These are phyloP conservation scores for Drosophila azteca DNA, from an alignment of 1,140 invertebrate genomes.

Conservation along the genomic window DNA sequence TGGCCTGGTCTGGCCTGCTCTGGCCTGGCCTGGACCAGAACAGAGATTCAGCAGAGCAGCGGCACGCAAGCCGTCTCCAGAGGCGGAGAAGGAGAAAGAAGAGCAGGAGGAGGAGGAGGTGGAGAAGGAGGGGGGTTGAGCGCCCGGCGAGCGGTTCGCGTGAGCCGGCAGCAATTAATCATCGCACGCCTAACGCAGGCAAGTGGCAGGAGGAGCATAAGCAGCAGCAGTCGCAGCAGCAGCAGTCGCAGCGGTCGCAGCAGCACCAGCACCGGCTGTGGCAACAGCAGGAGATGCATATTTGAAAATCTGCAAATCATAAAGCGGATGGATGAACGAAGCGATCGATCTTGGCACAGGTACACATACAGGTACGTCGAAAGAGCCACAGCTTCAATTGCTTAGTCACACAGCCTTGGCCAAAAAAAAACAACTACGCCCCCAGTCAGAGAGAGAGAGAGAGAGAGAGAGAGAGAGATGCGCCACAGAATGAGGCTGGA, in stretches of 20 bases:
- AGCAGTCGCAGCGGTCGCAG: slow-evolving; percentile 2
- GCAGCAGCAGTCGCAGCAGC: slow-evolving; percentile 4
- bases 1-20: neutral
- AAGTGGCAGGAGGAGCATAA: slow-evolving; percentile 31
- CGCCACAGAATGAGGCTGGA: slow-evolving; percentile 24
- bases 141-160: slow-evolving; percentile 50
- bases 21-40: slow-evolving; percentile 11
- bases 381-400: slow-evolving; percentile 42
- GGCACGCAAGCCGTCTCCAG: slow-evolving; percentile 44
- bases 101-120: too few species aligned
- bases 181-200: slow-evolving; percentile 72
- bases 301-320: slow-evolving; percentile 82
- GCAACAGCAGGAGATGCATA: slow-evolving; percentile 74
- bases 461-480: slow-evolving; percentile 16
- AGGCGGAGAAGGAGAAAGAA: too few species aligned
- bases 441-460: slow-evolving; percentile 33
- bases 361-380: slow-evolving; percentile 9
- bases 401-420: slow-evolving; percentile 69
- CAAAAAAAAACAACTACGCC: slow-evolving; percentile 53
- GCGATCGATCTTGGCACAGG: slow-evolving; percentile 45
- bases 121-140: too few species aligned
- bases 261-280: slow-evolving; percentile 7
- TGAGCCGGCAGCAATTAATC: slow-evolving; percentile 78
- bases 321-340: slow-evolving; percentile 54
- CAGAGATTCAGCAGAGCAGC: slow-evolving; percentile 37